Conservation (phyloP, 1,140 invertebrate genomes). For the Cydia fagiglandana region DNA sequence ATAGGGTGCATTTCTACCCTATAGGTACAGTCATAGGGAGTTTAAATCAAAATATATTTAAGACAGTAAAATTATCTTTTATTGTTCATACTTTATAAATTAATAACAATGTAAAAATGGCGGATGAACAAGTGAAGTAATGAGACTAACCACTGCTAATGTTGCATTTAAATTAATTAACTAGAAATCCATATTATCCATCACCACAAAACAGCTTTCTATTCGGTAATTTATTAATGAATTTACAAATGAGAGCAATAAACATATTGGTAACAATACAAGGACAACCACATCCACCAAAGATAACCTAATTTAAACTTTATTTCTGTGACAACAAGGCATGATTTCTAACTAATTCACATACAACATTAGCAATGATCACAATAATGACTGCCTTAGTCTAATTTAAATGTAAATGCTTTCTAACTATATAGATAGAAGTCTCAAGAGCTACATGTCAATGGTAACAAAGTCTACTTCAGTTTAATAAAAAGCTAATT, state of each 20-base stretch:
- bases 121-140: slow-evolving; percentile 49
- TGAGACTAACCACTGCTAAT: slow-evolving; percentile 48
- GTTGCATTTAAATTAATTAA: slow-evolving; percentile 36
- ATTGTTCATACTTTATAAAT: slow-evolving; percentile 33
- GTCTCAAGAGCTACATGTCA: neutral
- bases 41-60: neutral
- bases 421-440: slow-evolving; percentile 8
- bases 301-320: neutral
- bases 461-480: neutral
- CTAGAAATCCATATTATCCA: neutral
- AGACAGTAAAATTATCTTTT: slow-evolving; percentile 27
- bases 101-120: slow-evolving; percentile 32
- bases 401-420: slow-evolving; percentile 11
- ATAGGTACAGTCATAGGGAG: no score
- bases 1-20: no score
- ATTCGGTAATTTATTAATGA: neutral
- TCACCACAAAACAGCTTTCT: neutral
- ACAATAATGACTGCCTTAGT: slow-evolving; percentile 13
- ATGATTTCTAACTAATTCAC: slow-evolving; percentile 13
- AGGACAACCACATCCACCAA: neutral
- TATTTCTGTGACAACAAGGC: neutral
- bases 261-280: neutral
- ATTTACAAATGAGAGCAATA: neutral
- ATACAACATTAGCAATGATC: slow-evolving; percentile 54
- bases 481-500: no score